Evolutionary conservation across 2,797 vertebrate species (phyloP).

Genomic region (Toxotes lorentzi): DNA sequence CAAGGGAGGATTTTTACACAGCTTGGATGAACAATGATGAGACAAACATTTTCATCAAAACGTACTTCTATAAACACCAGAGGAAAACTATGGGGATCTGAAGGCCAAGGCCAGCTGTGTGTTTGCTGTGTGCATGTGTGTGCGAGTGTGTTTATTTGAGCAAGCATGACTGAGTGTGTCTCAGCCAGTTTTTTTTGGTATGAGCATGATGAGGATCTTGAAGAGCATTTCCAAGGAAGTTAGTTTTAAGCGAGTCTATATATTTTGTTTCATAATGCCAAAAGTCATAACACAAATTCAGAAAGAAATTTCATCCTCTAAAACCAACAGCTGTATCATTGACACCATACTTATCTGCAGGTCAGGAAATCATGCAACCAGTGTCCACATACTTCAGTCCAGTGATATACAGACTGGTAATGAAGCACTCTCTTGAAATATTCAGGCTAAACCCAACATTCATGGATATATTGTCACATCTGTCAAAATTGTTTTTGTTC

Average conservation of each 20-base stretch:
- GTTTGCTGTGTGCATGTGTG: slow-evolving; percentile 52
- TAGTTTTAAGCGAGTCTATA: slow-evolving; percentile 10
- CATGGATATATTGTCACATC: background rate
- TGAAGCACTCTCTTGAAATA: background rate
- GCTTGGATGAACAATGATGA: slow-evolving; percentile 54
- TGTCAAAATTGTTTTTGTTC: background rate
- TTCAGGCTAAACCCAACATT: background rate
- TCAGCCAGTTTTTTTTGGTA: slow-evolving; percentile 64
- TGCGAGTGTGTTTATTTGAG: slow-evolving; percentile 68
- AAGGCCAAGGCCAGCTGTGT: slow-evolving; percentile 55
- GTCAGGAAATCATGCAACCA: too few species aligned
- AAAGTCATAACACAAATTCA: slow-evolving; percentile 1
- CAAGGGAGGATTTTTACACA: slow-evolving; percentile 10
- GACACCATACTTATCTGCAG: background rate
- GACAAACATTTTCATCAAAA: slow-evolving; percentile 69
- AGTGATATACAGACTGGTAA: background rate
- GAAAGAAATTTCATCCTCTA: slow-evolving; percentile 17
- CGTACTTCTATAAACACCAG: slow-evolving; percentile 61
- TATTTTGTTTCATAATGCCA: slow-evolving; percentile 9
- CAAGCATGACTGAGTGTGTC: slow-evolving; percentile 62
- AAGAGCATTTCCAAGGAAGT: slow-evolving; percentile 43
- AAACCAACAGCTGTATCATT: background rate
- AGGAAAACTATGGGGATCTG: slow-evolving; percentile 52
- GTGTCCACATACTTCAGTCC: background rate
- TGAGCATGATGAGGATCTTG: slow-evolving; percentile 28